phyloP scores from a whole-genome alignment of 1,140 invertebrate species.

The Ladona fulva region DNA sequence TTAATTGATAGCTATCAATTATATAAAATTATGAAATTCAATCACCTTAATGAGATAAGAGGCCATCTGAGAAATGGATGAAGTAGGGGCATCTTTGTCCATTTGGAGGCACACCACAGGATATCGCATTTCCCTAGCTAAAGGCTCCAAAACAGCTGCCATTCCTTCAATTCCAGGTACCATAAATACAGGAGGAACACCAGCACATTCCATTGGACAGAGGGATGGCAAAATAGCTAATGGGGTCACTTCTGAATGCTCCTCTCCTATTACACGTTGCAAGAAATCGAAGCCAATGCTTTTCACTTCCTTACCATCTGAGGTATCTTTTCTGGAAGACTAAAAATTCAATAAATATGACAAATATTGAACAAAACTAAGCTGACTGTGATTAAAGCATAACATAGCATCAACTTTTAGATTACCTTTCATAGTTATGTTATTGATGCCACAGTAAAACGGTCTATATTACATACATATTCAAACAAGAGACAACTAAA shows the following conservation, averaged over 20 bases:
- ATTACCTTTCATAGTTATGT: no score
- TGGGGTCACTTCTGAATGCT: neutral
- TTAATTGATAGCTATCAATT: no score
- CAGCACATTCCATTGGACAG: constrained; percentile 30
- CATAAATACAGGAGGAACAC: constrained; percentile 46
- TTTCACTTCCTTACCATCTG: neutral
- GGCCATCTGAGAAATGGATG: constrained; percentile 1
- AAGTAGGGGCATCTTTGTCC: constrained; percentile 31
- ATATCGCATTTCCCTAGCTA: constrained; percentile 47
- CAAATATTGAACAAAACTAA: no score
- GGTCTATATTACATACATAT: no score
- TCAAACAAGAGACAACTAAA: no score
- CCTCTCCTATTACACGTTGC: neutral
- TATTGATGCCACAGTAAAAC: no score
- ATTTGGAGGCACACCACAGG: constrained; percentile 60
- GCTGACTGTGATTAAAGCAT: no score
- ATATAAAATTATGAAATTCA: no score
- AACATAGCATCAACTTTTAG: no score
- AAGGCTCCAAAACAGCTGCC: constrained; percentile 44
- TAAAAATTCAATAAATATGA: no score
- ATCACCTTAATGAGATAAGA: neutral
- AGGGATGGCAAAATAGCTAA: neutral
- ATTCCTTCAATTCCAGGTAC: constrained; percentile 75
- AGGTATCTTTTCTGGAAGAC: no score
- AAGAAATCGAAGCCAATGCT: neutral